Conservation (phyloP, 2,888 invertebrate species). For the Nebria brevicollis region DNA sequence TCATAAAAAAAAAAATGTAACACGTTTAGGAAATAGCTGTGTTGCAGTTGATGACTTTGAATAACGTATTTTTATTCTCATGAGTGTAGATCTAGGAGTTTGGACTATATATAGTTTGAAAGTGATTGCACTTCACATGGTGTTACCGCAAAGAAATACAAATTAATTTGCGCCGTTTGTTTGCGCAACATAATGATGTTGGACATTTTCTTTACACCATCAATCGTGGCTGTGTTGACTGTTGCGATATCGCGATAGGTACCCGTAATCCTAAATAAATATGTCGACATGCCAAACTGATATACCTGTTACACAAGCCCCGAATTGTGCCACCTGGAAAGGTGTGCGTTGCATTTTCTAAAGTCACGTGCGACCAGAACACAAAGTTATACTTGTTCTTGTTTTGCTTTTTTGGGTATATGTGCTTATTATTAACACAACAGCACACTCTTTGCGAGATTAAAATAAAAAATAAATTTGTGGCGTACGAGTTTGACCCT, state of each 20-base stretch:
- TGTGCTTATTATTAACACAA: not conserved
- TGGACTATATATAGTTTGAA: too few relatives aligned
- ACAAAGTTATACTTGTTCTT: not conserved
- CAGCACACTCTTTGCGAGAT: not conserved
- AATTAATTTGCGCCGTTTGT: not conserved
- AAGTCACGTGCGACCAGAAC: not conserved
- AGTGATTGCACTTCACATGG: too few relatives aligned
- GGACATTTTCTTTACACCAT: not conserved
- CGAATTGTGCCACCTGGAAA: not conserved
- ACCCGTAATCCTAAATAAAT: not conserved
- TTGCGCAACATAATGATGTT: not conserved
- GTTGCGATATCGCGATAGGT: not conserved
- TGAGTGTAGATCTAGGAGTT: too few relatives aligned
- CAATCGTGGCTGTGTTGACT: not conserved
- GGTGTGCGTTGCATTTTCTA: not conserved
- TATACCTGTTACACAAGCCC: not conserved
- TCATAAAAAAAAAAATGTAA: too few relatives aligned
- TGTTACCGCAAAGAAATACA: not conserved
- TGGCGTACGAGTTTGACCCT: conserved; percentile 4
- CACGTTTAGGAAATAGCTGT: too few relatives aligned
- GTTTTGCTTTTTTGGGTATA: not conserved
- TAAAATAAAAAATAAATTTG: not conserved
- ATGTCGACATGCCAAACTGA: not conserved
- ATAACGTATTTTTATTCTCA: too few relatives aligned
- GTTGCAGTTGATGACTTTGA: too few relatives aligned